phyloP scores from a whole-genome alignment of 2,113 vertebrate species.

The Glareola pratincola region DNA sequence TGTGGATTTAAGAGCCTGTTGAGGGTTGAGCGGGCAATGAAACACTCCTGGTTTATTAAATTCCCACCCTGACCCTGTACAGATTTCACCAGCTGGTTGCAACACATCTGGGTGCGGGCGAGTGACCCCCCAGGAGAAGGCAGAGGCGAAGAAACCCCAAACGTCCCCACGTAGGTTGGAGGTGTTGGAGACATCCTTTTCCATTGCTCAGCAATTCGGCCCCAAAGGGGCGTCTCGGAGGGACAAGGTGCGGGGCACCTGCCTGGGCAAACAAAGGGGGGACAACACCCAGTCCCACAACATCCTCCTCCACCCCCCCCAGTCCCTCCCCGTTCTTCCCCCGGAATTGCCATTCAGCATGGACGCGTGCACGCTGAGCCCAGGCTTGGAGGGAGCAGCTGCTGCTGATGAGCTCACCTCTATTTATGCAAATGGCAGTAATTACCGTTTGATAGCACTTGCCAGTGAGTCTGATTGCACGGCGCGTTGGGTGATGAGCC shows the following conservation, averaged over 20 bases:
- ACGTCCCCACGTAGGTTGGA: background rate
- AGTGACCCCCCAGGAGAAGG: background rate
- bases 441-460: background rate
- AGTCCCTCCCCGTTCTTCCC: fast-evolving
- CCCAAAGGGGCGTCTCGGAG: background rate
- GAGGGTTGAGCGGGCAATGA: background rate
- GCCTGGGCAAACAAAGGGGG: background rate
- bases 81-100: background rate
- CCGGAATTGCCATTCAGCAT: background rate
- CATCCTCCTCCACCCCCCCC: background rate
- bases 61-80: too few species aligned
- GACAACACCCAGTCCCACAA: fast-evolving
- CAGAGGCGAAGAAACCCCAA: background rate
- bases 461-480: background rate
- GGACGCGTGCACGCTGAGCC: fast-evolving
- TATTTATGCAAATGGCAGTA: background rate
- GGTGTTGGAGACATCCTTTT: background rate
- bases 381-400: background rate
- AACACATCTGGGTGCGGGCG: background rate
- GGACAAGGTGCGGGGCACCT: background rate
- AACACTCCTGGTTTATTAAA: background rate
- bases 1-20: background rate
- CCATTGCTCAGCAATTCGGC: background rate
- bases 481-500: background rate
- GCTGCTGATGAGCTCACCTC: background rate